Evolutionary conservation across 2,113 vertebrate species (phyloP).

Genomic region (Shinisaurus crocodilurus): DNA sequence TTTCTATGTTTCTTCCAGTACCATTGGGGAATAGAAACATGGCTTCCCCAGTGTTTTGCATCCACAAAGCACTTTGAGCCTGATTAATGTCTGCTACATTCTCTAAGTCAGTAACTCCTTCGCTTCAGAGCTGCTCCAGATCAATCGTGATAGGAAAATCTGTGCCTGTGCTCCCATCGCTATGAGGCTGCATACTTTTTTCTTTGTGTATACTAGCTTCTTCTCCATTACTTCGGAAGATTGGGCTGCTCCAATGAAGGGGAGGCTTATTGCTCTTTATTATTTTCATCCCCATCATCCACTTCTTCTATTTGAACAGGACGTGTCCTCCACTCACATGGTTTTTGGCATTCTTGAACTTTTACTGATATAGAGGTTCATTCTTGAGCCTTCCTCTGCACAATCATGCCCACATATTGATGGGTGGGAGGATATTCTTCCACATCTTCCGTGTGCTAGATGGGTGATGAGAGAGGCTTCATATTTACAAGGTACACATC

Average conservation of each 20-base stretch:
- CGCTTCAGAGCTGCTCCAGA: not conserved
- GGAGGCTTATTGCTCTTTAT: not conserved
- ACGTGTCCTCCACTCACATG: not conserved
- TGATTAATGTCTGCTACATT: not conserved
- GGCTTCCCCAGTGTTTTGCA: not conserved
- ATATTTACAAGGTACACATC: not conserved
- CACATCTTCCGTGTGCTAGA: not conserved
- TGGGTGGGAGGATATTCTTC: not conserved
- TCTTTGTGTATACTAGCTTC: not conserved
- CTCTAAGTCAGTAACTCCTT: not conserved
- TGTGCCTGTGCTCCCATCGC: not conserved
- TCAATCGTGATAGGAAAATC: not conserved
- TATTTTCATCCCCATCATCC: not conserved
- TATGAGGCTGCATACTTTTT: not conserved
- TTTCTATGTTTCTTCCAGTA: not conserved
- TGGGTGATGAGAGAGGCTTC: not conserved
- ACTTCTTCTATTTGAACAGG: not conserved
- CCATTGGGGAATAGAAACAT: not conserved
- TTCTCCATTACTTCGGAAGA: not conserved
- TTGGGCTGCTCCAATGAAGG: not conserved
- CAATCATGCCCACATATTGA: not conserved
- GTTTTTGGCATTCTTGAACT: not conserved
- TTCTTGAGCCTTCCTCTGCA: not conserved
- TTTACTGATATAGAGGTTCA: not conserved
- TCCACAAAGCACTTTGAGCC: not conserved